phyloP scores from a whole-genome alignment of 2,888 invertebrate species.

The Dilophus febrilis region DNA sequence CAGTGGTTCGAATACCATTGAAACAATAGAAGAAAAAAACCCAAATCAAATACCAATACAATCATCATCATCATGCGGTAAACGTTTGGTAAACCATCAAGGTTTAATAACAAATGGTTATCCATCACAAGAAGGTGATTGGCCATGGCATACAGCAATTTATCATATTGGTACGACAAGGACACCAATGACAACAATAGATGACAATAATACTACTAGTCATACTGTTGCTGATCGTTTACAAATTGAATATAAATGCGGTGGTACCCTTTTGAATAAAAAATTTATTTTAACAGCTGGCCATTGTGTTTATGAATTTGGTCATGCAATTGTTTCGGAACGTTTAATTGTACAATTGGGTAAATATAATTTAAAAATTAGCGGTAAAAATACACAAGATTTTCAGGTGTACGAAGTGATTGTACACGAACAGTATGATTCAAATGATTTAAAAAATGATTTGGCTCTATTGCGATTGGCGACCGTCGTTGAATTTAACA shows the following conservation, averaged over 20 bases:
- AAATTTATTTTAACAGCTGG: slow-evolving; percentile 8
- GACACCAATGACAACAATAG: background rate
- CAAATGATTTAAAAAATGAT: slow-evolving; percentile 15
- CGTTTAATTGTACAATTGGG: slow-evolving; percentile 23
- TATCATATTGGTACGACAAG: too few species aligned
- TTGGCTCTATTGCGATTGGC: slow-evolving; percentile 24
- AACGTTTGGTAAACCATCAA: slow-evolving; percentile 20
- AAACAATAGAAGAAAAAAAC: slow-evolving; percentile 6
- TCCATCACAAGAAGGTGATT: slow-evolving; percentile 26
- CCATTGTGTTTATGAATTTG: slow-evolving; percentile 22
- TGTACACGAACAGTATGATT: slow-evolving; percentile 6
- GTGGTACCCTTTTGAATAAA: slow-evolving; percentile 26
- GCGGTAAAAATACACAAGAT: slow-evolving; percentile 22
- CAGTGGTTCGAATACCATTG: background rate
- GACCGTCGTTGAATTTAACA: slow-evolving; percentile 18
- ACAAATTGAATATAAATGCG: slow-evolving; percentile 27
- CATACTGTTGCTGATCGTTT: slow-evolving; percentile 13
- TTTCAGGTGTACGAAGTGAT: slow-evolving; percentile 12
- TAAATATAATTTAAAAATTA: slow-evolving; percentile 24
- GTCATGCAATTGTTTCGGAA: slow-evolving; percentile 18
- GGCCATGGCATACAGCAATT: slow-evolving; percentile 31
- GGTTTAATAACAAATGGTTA: slow-evolving; percentile 25
- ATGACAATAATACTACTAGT: slow-evolving; percentile 7
- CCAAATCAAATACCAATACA: background rate
- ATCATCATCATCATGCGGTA: slow-evolving; percentile 18